Conservation (phyloP, 2,888 invertebrate genomes). For the Drosophila paranaensis region DNA sequence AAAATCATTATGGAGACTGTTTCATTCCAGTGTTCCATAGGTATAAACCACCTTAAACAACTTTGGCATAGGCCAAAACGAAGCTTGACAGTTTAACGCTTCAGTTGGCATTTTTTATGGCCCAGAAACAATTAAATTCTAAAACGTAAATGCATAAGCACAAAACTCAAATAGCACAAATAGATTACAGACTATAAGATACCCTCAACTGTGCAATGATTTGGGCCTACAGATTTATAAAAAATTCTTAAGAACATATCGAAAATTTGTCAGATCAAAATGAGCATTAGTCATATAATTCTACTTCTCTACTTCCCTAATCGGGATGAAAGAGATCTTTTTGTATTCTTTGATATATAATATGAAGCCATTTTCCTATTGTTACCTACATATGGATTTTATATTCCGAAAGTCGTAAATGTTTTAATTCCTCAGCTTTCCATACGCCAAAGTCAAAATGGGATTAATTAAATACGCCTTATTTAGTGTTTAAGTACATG, state of each 20-base stretch:
- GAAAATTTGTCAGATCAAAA: no score
- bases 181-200: background rate
- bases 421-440: background rate
- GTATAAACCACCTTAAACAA: background rate
- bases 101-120: conserved; percentile 29
- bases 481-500: background rate
- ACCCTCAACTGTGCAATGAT: background rate
- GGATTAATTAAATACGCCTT: background rate
- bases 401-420: background rate
- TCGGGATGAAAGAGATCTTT: no score
- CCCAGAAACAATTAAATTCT: conserved; percentile 13
- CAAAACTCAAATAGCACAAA: background rate
- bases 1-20: background rate
- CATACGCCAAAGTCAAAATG: background rate
- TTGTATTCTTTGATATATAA: no score
- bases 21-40: conserved; percentile 1
- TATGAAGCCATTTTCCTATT: no score
- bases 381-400: background rate
- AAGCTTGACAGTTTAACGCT: conserved; percentile 41
- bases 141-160: conserved; percentile 30
- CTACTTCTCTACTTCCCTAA: no score
- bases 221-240: background rate
- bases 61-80: background rate
- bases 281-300: no score
- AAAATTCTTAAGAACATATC: no score